phyloP scores from a whole-genome alignment of 2,888 invertebrate species.

The Ischnus inquisitorius region DNA sequence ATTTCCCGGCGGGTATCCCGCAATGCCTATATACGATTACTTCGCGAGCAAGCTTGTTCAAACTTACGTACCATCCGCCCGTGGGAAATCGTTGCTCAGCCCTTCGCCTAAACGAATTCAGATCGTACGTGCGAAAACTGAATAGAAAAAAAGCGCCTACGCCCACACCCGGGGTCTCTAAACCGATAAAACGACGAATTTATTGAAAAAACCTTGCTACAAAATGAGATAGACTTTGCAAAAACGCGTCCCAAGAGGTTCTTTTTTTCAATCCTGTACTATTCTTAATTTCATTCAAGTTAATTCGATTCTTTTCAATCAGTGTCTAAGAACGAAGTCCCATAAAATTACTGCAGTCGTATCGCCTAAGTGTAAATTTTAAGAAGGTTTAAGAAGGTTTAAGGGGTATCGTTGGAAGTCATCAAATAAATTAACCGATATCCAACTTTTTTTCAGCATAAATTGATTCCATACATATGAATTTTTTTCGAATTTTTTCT shows the following conservation, averaged over 20 bases:
- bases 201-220: not conserved
- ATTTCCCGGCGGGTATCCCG: conserved; percentile 67
- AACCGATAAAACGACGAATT: not conserved
- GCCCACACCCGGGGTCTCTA: not conserved
- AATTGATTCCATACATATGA: too few relatives aligned
- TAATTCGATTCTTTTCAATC: not conserved
- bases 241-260: not conserved
- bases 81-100: conserved; percentile 37
- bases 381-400: too few relatives aligned
- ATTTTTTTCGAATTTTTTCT: too few relatives aligned
- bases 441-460: too few relatives aligned
- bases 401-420: too few relatives aligned
- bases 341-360: not conserved
- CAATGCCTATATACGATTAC: conserved; percentile 51
- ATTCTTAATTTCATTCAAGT: not conserved
- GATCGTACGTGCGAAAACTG: conserved; percentile 20
- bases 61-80: conserved; percentile 30
- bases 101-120: conserved; percentile 34
- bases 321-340: not conserved
- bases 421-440: too few relatives aligned
- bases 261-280: not conserved
- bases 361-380: too few relatives aligned
- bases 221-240: not conserved
- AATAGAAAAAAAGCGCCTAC: not conserved
- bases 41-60: conserved; percentile 4